These are phyloP conservation scores for Achlya flavicornis DNA, from an alignment of 2,888 invertebrate genomes.

Conservation along the genomic window DNA sequence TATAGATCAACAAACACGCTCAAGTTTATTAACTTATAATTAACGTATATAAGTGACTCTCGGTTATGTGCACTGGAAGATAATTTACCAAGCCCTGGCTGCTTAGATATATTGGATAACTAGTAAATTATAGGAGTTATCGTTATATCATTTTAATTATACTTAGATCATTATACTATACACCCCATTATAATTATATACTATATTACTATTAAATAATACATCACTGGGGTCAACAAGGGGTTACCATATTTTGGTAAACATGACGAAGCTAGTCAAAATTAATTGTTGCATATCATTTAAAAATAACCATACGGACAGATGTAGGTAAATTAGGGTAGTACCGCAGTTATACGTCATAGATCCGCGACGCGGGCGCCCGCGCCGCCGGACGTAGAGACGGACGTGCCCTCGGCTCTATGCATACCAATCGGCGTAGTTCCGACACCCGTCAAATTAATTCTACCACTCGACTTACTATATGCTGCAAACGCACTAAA, in stretches of 20 bases:
- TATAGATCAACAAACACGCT: constrained; percentile 45
- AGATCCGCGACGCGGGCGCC: constrained; percentile 29
- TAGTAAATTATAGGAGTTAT: no score
- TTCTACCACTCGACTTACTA: constrained; percentile 40
- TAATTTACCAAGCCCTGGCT: not conserved
- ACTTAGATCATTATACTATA: no score
- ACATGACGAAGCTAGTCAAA: no score
- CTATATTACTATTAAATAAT: no score
- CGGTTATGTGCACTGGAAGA: not conserved
- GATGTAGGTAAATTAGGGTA: constrained; percentile 1
- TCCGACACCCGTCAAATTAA: constrained; percentile 68
- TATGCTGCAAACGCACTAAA: not conserved
- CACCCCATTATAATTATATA: no score
- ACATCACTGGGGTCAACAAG: no score
- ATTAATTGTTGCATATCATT: constrained; percentile 2
- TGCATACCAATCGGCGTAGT: constrained; percentile 62
- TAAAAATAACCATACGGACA: constrained; percentile 25
- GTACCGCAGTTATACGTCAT: constrained; percentile 26
- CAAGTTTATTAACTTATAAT: constrained; percentile 8
- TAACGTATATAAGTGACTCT: constrained; percentile 6
- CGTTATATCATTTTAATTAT: no score
- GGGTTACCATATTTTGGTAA: no score
- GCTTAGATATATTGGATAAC: no score
- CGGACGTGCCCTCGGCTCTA: constrained; percentile 40
- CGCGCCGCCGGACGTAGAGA: constrained; percentile 31